Base-by-base conservation (phyloP, 2,888 invertebrate genomes). In the Vanessa cardui region DNA sequence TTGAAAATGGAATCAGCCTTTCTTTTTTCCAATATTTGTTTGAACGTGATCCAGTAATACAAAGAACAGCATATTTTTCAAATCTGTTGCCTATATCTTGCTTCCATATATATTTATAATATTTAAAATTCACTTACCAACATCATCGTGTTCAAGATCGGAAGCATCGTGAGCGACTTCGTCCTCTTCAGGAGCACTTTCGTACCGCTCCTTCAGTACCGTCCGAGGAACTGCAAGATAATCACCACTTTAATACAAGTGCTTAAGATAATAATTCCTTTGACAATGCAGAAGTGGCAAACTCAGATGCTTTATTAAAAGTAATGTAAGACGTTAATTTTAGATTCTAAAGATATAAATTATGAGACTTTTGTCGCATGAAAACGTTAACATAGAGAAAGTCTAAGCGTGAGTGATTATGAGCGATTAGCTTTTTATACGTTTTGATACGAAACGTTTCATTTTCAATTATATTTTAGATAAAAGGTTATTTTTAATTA, bases 121-220 rank as follows among this genome's bases (percentile, higher is more conserved):
- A 16, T 15, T 50, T 54, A 60, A 62, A 49, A 79, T 87, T 81
- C 77, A 93, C 88, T 93, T 85, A 88, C 94, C 93, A 72, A 93
- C 89, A 75, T 93, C 93, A 73, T 94, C 92, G 79, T 90, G 87
- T 76, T 91, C 89, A 79, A 88, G 85, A 82, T 90, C 89, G 68
- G 89, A 85, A 79, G 85, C 88, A 77, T 90, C 92, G 78, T 91
- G 94, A 75, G 94, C 93, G 72, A 94, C 94, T 84, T 97, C 97
- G 84, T 97, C 97, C 73, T 95, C 94, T 85, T 97, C 96, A 59
- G 96, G 94, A 39, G 95, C 95, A 71, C 96, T 96, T 82, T 97
- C 96, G 87, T 96, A 97, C 75, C 96, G 94, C 86, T 97, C 96
- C 82, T 96, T 96, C 71, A 97, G 91, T 64, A 98, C 97, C 82